Conservation (phyloP, 1,140 invertebrate genomes). For the Solenopsis invicta region DNA sequence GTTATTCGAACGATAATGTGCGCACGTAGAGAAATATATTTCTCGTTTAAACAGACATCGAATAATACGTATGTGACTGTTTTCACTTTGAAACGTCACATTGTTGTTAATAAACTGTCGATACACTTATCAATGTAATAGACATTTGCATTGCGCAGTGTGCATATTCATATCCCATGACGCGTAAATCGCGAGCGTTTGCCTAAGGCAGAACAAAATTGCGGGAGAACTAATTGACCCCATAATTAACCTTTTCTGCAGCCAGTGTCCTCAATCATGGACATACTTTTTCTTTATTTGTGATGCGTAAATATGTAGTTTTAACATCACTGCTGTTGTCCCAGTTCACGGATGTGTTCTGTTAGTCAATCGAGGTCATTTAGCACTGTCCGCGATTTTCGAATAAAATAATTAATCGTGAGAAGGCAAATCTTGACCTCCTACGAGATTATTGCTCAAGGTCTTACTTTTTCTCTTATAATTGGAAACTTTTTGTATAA, state of each 20-base stretch:
- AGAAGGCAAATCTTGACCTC: neutral
- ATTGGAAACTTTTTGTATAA: neutral
- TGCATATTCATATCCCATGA: constrained; percentile 14
- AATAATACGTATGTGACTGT: neutral
- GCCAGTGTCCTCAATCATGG: constrained; percentile 35
- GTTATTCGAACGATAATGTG: neutral
- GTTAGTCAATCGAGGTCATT: constrained; percentile 11
- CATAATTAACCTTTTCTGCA: constrained; percentile 32
- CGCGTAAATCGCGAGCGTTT: constrained; percentile 5
- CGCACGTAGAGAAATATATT: neutral
- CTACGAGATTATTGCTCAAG: neutral
- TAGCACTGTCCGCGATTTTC: neutral
- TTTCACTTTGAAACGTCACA: neutral
- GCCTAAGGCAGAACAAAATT: constrained; percentile 29
- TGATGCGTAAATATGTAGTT: constrained; percentile 41
- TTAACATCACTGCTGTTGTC: constrained; percentile 9
- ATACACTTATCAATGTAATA: neutral
- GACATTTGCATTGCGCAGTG: neutral
- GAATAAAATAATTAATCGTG: constrained; percentile 10
- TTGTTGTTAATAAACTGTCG: neutral
- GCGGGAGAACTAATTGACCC: constrained; percentile 40
- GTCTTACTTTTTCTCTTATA: neutral
- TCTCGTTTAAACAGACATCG: neutral
- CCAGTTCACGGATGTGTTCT: neutral
- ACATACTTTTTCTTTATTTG: constrained; percentile 44